phyloP scores from a whole-genome alignment of 2,888 invertebrate species.

The Drosophila pseudotakahashii region DNA sequence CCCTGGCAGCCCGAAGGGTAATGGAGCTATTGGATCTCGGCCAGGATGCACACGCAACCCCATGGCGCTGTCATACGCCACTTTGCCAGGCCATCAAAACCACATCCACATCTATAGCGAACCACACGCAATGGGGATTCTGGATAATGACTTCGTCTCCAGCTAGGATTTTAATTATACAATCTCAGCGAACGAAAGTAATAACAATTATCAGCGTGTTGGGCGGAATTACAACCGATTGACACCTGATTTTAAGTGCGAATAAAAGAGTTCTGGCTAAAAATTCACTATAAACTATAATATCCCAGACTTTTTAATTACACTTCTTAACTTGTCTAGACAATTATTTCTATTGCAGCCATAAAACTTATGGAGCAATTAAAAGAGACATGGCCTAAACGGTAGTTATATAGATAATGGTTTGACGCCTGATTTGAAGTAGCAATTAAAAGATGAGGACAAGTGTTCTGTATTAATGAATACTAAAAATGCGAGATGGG shows the following conservation, averaged over 20 bases:
- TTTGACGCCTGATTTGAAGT: constrained; percentile 2
- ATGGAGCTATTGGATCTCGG: constrained; percentile 46
- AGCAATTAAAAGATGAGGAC: neutral
- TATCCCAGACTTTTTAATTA: too few species aligned
- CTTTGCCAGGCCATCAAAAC: constrained; percentile 22
- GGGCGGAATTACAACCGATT: constrained; percentile 4
- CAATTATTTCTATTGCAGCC: neutral
- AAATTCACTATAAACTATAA: too few species aligned
- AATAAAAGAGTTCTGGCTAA: neutral
- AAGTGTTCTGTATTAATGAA: neutral
- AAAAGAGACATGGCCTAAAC: neutral
- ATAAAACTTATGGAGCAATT: neutral
- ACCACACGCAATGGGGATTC: constrained; percentile 31
- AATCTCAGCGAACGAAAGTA: neutral
- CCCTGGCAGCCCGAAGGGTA: constrained; percentile 34
- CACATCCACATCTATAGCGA: constrained; percentile 1
- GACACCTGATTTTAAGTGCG: constrained; percentile 12
- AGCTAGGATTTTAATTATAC: constrained; percentile 22
- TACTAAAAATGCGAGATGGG: neutral
- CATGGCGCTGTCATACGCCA: constrained; percentile 42
- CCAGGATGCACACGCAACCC: constrained; percentile 48
- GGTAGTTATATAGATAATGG: neutral
- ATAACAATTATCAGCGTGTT: constrained; percentile 18
- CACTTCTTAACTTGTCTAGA: neutral
- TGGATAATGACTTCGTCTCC: constrained; percentile 25